Evolutionary conservation across 2,113 vertebrate species (phyloP), one percentile per base, ranked within the genome.

Genomic region (Rhinogobius similis): DNA sequence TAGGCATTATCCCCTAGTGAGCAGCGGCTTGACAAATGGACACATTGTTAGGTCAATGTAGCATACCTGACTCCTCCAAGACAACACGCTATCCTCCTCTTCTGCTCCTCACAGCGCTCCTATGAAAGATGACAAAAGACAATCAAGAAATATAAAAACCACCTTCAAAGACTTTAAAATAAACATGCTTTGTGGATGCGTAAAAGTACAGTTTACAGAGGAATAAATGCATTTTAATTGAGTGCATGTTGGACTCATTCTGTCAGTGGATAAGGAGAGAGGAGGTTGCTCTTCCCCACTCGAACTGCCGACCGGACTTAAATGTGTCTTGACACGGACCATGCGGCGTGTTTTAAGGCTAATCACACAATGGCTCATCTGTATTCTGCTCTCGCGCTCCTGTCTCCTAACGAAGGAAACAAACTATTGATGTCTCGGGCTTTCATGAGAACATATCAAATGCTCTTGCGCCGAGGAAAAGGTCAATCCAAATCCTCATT

Each of bases 401-500:
- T 29, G 32, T 70, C 62, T 46, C 56, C 66, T 41, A 69, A 69
- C 82, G 24, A 75, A 20, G 59, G 77, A 73, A 83, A 84, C 79
- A 84, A 83, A 79, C 72, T 74, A 86, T 76, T 79, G 85, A 85
- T 75, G 82, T 73, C 21, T 68, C 65, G 14, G 64, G 65, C 80
- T 81, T 85, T 88, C 65, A 75, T 68, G 69, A 83, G 79, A 75
- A 87, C 70, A 74, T 84, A 84, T 82, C 82, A 86, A 82, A 76
- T 56, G 64, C 83, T 83, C 76, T 84, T 79, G 70, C 18, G 44
- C 46, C 68, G 29, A n/a, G 69, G 76, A 38, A 90, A 91, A 91
- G 85, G 86, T 90, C 87, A 88, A 80, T 87, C 82, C 32, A 78
- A 88, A 81, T 84, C 79, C 67, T 75, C 61, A 10, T 58, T 78